These are phyloP conservation scores for Ditula angustiorana DNA, from an alignment of 2,888 invertebrate species.

Conservation along the genomic window DNA sequence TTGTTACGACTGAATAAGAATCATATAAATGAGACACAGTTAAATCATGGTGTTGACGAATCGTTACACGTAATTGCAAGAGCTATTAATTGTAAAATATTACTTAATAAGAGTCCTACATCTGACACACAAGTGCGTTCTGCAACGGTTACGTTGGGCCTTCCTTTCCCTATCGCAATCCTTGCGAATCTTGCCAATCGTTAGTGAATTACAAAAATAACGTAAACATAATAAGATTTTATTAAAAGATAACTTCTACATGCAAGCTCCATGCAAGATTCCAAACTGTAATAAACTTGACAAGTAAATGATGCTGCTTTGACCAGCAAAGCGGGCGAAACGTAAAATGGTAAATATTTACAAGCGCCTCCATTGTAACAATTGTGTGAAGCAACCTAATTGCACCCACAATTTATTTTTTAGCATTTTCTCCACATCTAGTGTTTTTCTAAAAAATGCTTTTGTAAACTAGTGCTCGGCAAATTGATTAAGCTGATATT, in stretches of 20 bases:
- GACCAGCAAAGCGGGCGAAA: background rate
- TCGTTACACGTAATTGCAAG: constrained; percentile 33
- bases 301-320: background rate
- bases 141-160: constrained; percentile 6
- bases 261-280: background rate
- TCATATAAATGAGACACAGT: background rate
- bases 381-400: background rate
- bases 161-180: constrained; percentile 18
- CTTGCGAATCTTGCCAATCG: background rate
- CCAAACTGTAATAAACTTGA: background rate
- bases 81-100: constrained; percentile 41
- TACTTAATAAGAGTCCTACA: constrained; percentile 33
- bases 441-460: no score
- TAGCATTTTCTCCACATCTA: no score
- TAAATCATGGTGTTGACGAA: constrained; percentile 12
- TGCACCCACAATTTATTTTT: background rate
- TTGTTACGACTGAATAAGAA: constrained; percentile 8
- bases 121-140: constrained; percentile 7
- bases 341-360: background rate
- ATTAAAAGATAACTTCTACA: constrained; percentile 1
- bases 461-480: no score
- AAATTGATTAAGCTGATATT: no score
- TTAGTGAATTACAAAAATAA: background rate
- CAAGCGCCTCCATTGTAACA: background rate
- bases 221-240: background rate